Percentiles rank a stretch among this genome's conserved stretches.
Conservation (phyloP, 35 echinoderm and acorn worm genomes). For the Holothuria glaberrima region DNA sequence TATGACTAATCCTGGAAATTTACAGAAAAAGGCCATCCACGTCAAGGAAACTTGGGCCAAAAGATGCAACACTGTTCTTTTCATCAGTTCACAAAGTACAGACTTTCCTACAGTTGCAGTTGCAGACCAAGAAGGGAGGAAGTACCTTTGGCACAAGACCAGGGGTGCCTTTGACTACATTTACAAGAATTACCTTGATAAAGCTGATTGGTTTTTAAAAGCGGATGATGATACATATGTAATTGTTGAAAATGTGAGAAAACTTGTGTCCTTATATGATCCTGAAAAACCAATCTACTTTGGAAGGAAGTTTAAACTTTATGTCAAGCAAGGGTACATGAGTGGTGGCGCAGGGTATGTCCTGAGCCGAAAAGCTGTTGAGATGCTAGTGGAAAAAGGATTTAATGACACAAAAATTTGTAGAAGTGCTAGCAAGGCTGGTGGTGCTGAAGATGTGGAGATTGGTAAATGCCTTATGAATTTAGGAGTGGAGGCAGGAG, state of each 20-base stretch:
- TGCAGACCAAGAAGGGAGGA: constrained; percentile 71
- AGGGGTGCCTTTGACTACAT: constrained; percentile 77
- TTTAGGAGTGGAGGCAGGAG: constrained; percentile 77
- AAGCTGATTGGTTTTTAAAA: no score
- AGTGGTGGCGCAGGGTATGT: constrained; percentile 92
- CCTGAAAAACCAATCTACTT: no score
- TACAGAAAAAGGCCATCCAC: constrained; percentile 52
- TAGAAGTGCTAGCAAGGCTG: no score
- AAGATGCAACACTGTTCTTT: constrained; percentile 83
- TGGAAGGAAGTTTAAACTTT: constrained; percentile 91
- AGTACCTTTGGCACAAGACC: constrained; percentile 48
- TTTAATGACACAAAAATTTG: constrained; percentile 68
- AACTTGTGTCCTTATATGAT: no score
- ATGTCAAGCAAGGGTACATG: constrained; percentile 87
- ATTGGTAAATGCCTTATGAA: constrained; percentile 81
- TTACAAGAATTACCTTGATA: constrained; percentile 84
- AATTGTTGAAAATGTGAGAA: no score
- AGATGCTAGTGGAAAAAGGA: constrained; percentile 68
- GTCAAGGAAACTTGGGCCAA: constrained; percentile 41
- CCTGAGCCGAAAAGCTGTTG: constrained; percentile 66
- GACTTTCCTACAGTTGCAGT: constrained; percentile 82
- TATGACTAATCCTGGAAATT: constrained; percentile 70
- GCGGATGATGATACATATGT: constrained; percentile 89
- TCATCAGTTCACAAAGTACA: constrained; percentile 70
- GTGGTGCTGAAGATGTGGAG: constrained; percentile 88